A percentile compares a stretch with the other conserved stretches of the same genome.
Evolutionary conservation across 2,113 vertebrate genomes (phyloP).

Genomic region (Erythrocercus mccallii): DNA sequence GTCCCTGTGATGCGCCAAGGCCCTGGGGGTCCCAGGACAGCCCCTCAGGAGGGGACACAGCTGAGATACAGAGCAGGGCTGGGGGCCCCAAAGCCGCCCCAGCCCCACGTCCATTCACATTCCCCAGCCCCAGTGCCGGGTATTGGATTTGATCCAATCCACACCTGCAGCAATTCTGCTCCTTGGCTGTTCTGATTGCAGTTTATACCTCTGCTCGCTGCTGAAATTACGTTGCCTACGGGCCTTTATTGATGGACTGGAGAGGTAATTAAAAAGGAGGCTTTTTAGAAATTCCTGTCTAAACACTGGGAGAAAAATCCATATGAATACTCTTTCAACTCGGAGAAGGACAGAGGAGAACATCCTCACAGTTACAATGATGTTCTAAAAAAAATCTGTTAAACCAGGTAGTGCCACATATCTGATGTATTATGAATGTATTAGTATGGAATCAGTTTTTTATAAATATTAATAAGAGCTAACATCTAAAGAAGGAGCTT

Average conservation of each 20-base stretch:
- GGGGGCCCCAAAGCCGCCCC: not conserved
- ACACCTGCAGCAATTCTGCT: not conserved
- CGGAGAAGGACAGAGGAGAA: not conserved
- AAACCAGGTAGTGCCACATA: not conserved
- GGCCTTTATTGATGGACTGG: slow-evolving; percentile 24
- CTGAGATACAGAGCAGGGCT: accelerated
- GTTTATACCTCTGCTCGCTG: not conserved
- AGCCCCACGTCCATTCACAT: accelerated
- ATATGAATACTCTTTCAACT: slow-evolving; percentile 11
- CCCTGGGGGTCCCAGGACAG: not conserved
- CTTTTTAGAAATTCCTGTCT: slow-evolving; percentile 12
- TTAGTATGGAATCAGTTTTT: slow-evolving; percentile 43
- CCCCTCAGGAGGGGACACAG: not conserved
- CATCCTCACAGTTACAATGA: not conserved
- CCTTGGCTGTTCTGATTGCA: not conserved
- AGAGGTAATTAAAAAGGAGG: slow-evolving; percentile 42
- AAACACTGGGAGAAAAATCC: slow-evolving; percentile 23
- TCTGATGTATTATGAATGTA: slow-evolving; percentile 39
- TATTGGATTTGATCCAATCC: not conserved
- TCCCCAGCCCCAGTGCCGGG: not conserved
- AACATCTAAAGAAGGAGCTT: not conserved
- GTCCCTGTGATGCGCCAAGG: not conserved
- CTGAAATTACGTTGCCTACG: not conserved
- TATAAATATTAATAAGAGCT: slow-evolving; percentile 65
- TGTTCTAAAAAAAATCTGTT: slow-evolving; percentile 5